phyloP scores from a whole-genome alignment of 1,140 invertebrate species.

The Drosophila pseudoobscura region DNA sequence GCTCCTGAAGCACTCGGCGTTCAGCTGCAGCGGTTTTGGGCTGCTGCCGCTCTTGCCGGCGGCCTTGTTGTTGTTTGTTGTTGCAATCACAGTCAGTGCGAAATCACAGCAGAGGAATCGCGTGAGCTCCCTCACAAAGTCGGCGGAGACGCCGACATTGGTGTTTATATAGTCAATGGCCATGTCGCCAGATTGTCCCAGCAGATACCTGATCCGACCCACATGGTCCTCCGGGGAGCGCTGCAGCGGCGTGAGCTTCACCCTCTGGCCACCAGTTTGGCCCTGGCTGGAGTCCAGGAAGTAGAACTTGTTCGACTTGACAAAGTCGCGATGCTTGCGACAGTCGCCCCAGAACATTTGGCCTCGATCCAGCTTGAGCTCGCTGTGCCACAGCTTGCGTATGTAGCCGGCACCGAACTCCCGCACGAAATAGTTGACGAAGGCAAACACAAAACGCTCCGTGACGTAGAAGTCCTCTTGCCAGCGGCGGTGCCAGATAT shows the following conservation, averaged over 20 bases:
- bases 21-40: conserved; percentile 46
- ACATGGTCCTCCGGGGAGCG: conserved; percentile 63
- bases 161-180: conserved; percentile 80
- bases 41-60: conserved; percentile 24
- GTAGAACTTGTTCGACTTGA: conserved; percentile 61
- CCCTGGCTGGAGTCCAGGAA: conserved; percentile 52
- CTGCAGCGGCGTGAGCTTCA: conserved; percentile 29
- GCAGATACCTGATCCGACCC: conserved; percentile 61
- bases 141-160: conserved; percentile 68
- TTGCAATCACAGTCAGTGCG: conserved; percentile 65
- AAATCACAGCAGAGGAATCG: conserved; percentile 80
- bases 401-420: conserved; percentile 73
- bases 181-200: conserved; percentile 60
- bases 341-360: conserved; percentile 66
- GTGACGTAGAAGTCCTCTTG: conserved; percentile 38
- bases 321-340: conserved; percentile 57
- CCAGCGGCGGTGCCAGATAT: conserved; percentile 74
- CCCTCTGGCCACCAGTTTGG: conserved; percentile 1
- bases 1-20: conserved; percentile 54
- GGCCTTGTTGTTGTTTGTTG: conserved; percentile 31
- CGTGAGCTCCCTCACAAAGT: conserved; percentile 71
- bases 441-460: conserved; percentile 67
- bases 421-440: conserved; percentile 69
- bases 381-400: conserved; percentile 71
- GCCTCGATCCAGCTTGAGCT: conserved; percentile 66